Evolutionary conservation across 2,888 invertebrate genomes (phyloP).

Genomic region (Megaustenia siamemsis): DNA sequence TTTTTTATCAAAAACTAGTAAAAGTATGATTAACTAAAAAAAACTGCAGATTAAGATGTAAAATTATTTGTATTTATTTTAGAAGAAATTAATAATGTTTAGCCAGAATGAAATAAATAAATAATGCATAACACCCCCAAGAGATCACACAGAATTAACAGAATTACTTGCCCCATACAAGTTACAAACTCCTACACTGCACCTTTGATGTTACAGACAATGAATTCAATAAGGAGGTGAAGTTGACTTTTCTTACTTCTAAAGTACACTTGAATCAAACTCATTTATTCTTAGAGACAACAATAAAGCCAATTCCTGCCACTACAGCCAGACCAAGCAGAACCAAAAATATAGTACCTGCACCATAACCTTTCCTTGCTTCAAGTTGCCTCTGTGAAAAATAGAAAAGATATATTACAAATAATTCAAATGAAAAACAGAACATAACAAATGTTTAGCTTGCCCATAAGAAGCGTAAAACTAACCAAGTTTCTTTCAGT

Average conservation of each 20-base stretch:
- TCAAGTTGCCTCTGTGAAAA: slow-evolving; percentile 49
- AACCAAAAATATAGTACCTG: slow-evolving; percentile 37
- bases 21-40: neutral
- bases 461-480: too few relatives aligned
- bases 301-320: slow-evolving; percentile 50
- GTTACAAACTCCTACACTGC: neutral
- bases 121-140: neutral
- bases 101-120: neutral
- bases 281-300: slow-evolving; percentile 46
- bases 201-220: neutral
- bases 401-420: slow-evolving; percentile 5
- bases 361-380: slow-evolving; percentile 43
- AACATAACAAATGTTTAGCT: too few relatives aligned
- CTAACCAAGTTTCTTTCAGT: too few relatives aligned
- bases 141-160: neutral
- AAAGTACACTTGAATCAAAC: slow-evolving; percentile 30
- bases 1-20: neutral
- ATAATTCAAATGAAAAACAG: too few relatives aligned
- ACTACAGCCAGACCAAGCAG: slow-evolving; percentile 42
- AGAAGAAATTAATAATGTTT: neutral
- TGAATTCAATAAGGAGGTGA: slow-evolving; percentile 6
- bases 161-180: neutral
- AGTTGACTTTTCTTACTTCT: slow-evolving; percentile 7
- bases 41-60: neutral
- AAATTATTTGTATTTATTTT: neutral